These are phyloP conservation scores for Pammene aurita DNA, from an alignment of 2,888 invertebrate species.

Conservation along the genomic window DNA sequence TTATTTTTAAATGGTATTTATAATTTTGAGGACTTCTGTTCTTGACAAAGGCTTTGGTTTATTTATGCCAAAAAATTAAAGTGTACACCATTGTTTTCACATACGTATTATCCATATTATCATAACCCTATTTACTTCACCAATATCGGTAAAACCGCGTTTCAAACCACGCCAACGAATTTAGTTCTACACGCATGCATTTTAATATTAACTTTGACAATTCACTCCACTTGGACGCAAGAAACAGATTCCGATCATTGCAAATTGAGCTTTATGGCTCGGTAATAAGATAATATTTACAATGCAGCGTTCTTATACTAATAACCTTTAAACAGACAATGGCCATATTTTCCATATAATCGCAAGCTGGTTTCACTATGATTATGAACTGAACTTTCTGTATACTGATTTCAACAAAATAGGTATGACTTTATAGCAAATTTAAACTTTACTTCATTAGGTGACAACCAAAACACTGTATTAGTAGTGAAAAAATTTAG, in stretches of 20 bases:
- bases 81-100: too few relatives aligned
- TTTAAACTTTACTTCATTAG: too few relatives aligned
- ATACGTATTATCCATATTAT: too few relatives aligned
- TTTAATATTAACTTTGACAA: conserved; percentile 18
- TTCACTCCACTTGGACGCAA: conserved; percentile 30
- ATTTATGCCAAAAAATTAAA: too few relatives aligned
- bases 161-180: conserved; percentile 25
- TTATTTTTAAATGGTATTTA: background rate
- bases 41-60: too few relatives aligned
- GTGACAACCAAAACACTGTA: too few relatives aligned
- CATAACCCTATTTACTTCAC: background rate
- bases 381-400: too few relatives aligned
- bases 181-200: conserved; percentile 32
- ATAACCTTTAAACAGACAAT: background rate
- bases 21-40: too few relatives aligned
- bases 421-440: too few relatives aligned
- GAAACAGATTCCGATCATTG: conserved; percentile 17
- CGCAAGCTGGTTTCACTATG: too few relatives aligned
- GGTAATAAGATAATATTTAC: conserved; percentile 26
- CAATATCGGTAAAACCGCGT: background rate
- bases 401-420: too few relatives aligned
- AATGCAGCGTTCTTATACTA: conserved; percentile 1
- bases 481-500: too few relatives aligned
- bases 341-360: background rate
- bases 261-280: conserved; percentile 21